A percentile compares a stretch with the other conserved stretches of the same genome.
These are phyloP conservation scores for Tangara arthus DNA, from an alignment of 2,797 vertebrate genomes.

Conservation along the genomic window DNA sequence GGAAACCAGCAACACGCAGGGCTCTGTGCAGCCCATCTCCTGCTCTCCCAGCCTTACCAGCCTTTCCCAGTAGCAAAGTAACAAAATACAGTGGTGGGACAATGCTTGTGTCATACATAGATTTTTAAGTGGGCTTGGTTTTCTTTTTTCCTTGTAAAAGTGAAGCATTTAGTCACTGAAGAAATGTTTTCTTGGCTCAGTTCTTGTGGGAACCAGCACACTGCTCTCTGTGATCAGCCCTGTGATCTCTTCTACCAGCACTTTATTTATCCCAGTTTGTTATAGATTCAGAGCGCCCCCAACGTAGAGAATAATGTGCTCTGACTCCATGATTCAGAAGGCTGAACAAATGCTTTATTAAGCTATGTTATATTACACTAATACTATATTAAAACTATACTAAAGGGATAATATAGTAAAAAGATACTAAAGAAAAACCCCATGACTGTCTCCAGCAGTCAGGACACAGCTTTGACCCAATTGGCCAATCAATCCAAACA, in stretches of 20 bases:
- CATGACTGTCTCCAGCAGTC: neutral
- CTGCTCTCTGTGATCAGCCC: neutral
- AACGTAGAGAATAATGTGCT: neutral
- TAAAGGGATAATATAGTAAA: neutral
- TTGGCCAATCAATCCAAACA: neutral
- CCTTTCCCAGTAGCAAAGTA: neutral
- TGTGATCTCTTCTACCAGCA: neutral
- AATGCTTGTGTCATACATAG: neutral
- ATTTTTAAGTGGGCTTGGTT: neutral
- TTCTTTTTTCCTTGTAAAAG: neutral
- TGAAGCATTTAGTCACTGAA: neutral
- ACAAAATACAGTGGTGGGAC: neutral
- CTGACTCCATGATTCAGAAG: neutral
- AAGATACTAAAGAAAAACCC: neutral
- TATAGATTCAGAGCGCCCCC: rapidly evolving
- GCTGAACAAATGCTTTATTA: neutral
- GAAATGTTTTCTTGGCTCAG: neutral
- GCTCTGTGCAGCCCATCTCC: neutral
- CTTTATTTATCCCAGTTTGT: neutral
- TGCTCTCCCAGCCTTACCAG: neutral
- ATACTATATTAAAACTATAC: neutral
- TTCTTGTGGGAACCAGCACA: neutral
- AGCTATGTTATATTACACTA: neutral
- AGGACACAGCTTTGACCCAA: neutral
- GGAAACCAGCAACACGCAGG: neutral